Evolutionary conservation across 2,888 invertebrate species (phyloP).

Genomic region (Alviniconcha strummeri): DNA sequence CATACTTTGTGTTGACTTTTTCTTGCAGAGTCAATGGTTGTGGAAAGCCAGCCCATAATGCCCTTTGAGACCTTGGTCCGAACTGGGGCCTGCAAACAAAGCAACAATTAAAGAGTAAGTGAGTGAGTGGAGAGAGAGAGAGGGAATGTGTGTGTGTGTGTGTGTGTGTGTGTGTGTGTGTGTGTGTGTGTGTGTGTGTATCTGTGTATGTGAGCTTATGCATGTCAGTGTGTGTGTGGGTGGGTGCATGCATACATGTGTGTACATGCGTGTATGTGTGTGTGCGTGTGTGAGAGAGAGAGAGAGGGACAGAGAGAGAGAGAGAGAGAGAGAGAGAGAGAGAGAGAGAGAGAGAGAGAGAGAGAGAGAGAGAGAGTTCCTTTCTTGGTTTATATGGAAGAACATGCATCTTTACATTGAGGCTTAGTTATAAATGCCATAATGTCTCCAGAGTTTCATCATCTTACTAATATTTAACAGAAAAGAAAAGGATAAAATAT

Average conservation of each 20-base stretch:
- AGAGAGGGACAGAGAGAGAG: background rate
- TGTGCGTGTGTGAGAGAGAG: background rate
- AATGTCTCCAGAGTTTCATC: background rate
- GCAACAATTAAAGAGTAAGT: background rate
- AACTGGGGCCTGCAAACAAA: slow-evolving; percentile 62
- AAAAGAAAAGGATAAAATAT: no score
- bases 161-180: no score
- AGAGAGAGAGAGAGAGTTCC: no score
- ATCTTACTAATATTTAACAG: background rate
- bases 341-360: background rate
- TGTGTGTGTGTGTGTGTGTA: no score
- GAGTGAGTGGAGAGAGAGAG: background rate
- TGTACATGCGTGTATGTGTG: no score
- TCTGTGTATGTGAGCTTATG: background rate
- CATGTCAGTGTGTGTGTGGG: background rate
- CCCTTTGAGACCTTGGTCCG: slow-evolving; percentile 70
- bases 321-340: background rate
- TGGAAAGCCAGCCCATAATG: slow-evolving; percentile 64
- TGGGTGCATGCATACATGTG: no score
- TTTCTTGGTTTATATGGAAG: no score
- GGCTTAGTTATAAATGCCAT: background rate
- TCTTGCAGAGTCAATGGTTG: slow-evolving; percentile 64
- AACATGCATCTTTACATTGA: background rate
- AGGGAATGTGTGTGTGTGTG: no score
- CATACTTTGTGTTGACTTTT: background rate